phyloP scores from a whole-genome alignment of 2,888 invertebrate genomes.

The Phania funesta region DNA sequence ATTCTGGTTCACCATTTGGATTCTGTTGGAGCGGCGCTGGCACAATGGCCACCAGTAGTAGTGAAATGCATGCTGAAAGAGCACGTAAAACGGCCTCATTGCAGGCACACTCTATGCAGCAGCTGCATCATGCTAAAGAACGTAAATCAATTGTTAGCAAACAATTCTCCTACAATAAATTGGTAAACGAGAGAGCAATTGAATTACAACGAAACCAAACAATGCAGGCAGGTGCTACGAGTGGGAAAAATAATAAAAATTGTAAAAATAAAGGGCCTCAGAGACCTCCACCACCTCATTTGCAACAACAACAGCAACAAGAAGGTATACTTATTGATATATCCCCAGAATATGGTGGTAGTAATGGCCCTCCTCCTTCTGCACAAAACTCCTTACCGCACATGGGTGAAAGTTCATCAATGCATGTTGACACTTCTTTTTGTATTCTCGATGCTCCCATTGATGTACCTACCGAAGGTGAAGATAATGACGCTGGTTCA shows the following conservation, averaged over 20 bases:
- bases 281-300: constrained; percentile 80
- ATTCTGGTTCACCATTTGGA: constrained; percentile 87
- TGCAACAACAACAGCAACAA: constrained; percentile 73
- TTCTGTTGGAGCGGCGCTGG: constrained; percentile 92
- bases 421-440: constrained; percentile 76
- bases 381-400: constrained; percentile 56
- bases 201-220: constrained; percentile 69
- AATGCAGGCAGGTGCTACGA: constrained; percentile 35
- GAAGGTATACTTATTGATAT: constrained; percentile 90
- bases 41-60: constrained; percentile 87
- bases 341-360: constrained; percentile 81
- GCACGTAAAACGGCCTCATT: constrained; percentile 80
- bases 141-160: constrained; percentile 81
- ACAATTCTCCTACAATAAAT: constrained; percentile 91
- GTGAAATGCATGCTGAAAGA: constrained; percentile 73
- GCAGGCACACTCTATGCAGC: constrained; percentile 69
- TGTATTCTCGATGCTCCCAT: constrained; percentile 88
- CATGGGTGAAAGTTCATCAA: constrained; percentile 72
- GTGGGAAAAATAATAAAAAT: constrained; percentile 44
- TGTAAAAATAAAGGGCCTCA: constrained; percentile 78
- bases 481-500: constrained; percentile 57
- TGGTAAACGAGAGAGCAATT: constrained; percentile 85
- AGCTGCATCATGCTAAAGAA: constrained; percentile 75
- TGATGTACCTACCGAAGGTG: constrained; percentile 83
- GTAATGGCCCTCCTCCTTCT: constrained; percentile 50